A percentile compares a stretch with the other conserved stretches of the same genome.
These are phyloP conservation scores for Tinea trinotella DNA, from an alignment of 2,888 invertebrate genomes.

Conservation along the genomic window DNA sequence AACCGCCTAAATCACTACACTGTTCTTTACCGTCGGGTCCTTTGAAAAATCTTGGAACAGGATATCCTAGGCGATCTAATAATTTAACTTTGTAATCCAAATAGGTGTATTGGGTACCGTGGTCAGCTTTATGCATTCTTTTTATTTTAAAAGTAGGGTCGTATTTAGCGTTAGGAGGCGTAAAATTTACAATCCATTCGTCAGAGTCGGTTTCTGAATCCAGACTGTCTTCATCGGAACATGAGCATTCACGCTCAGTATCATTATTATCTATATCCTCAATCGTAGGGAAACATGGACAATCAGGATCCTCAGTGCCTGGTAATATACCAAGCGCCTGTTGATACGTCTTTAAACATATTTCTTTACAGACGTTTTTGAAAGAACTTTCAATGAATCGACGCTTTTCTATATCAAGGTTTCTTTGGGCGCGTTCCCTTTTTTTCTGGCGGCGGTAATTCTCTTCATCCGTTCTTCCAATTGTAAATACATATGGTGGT, in stretches of 20 bases:
- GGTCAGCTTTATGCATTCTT: constrained; percentile 38
- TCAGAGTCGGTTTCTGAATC: constrained; percentile 55
- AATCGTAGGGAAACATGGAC: constrained; percentile 45
- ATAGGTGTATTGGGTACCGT: constrained; percentile 46
- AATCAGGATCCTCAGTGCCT: constrained; percentile 46
- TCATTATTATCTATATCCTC: constrained; percentile 41
- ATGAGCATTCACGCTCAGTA: constrained; percentile 43
- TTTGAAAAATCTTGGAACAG: constrained; percentile 53
- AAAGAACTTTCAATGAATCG: constrained; percentile 56
- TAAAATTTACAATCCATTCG: constrained; percentile 63
- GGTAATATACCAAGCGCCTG: constrained; percentile 57
- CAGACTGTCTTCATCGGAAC: constrained; percentile 40
- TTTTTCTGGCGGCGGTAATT: constrained; percentile 46
- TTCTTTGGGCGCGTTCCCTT: constrained; percentile 46
- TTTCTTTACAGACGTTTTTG: constrained; percentile 54
- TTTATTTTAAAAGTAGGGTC: constrained; percentile 44
- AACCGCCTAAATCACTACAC: constrained; percentile 63
- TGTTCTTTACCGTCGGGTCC: constrained; percentile 55
- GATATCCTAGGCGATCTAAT: constrained; percentile 48
- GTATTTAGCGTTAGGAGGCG: constrained; percentile 54
- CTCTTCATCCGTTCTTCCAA: constrained; percentile 60
- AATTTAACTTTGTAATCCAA: constrained; percentile 56
- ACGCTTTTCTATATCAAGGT: constrained; percentile 52
- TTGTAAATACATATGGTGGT: constrained; percentile 45
- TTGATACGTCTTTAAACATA: constrained; percentile 58